Conservation (phyloP, 2,888 invertebrate genomes). For the Tetramorium bicarinatum region DNA sequence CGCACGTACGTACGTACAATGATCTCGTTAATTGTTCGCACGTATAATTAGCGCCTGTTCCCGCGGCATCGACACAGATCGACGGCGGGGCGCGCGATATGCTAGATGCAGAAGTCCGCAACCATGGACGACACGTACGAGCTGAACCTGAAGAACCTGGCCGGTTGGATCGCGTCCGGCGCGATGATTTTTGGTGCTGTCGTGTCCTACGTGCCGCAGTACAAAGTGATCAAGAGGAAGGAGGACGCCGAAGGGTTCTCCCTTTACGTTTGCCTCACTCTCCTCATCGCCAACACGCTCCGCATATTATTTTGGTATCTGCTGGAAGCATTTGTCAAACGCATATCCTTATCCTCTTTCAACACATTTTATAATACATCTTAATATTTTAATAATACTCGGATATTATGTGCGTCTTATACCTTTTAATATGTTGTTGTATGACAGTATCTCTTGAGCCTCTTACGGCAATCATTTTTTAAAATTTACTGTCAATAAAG, state of each 20-base stretch:
- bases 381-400: not conserved
- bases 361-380: not conserved
- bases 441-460: too few relatives aligned
- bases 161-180: conserved; percentile 93
- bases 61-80: not conserved
- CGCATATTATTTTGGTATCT: conserved; percentile 97
- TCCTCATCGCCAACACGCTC: conserved; percentile 98
- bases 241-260: conserved; percentile 99
- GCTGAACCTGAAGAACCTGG: conserved; percentile 91
- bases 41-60: not conserved
- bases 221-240: conserved; percentile 95
- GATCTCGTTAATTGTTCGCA: conserved; percentile 12
- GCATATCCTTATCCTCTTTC: not conserved
- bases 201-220: conserved; percentile 98
- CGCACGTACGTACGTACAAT: not conserved
- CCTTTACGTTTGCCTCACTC: conserved; percentile 97
- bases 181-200: conserved; percentile 98
- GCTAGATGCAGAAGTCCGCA: conserved; percentile 19
- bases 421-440: too few relatives aligned
- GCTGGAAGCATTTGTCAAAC: not conserved
- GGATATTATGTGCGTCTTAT: too few relatives aligned
- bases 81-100: conserved; percentile 36
- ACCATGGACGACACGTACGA: conserved; percentile 76
- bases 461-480: too few relatives aligned
- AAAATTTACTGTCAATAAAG: too few relatives aligned